Percentiles rank a stretch among this genome's conserved stretches.
phyloP scores from a whole-genome alignment of 1,140 invertebrate genomes.

The Medauroidea extradentata region DNA sequence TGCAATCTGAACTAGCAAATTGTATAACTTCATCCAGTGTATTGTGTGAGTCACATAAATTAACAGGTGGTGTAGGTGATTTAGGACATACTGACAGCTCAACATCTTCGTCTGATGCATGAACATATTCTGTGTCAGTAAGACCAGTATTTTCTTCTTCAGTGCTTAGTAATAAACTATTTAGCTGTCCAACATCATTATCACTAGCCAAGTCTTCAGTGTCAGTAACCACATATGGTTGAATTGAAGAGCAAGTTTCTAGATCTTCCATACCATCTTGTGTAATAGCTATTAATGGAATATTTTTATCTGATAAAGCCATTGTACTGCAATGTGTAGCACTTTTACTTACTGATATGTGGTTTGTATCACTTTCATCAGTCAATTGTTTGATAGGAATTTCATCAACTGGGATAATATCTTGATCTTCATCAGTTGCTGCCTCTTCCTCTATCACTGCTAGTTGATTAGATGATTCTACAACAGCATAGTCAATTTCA shows the following conservation, averaged over 20 bases:
- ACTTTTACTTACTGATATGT: no score
- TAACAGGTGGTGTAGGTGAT: background rate
- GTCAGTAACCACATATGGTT: background rate
- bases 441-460: conserved; percentile 16
- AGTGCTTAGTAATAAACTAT: no score
- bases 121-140: no score
- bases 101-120: background rate
- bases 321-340: no score
- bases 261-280: background rate
- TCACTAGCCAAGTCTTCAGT: no score
- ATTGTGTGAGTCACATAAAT: background rate
- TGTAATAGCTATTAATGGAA: no score
- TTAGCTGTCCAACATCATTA: no score
- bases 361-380: background rate
- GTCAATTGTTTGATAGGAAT: background rate
- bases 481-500: conserved; percentile 16
- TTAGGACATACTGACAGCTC: background rate
- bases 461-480: conserved; percentile 16
- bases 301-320: no score
- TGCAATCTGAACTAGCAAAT: background rate
- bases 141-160: no score
- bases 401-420: conserved; percentile 15
- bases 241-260: background rate
- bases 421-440: conserved; percentile 22
- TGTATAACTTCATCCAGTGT: no score